Conservation (phyloP, 2,888 invertebrate species). For the Drosophila neotestacea region DNA sequence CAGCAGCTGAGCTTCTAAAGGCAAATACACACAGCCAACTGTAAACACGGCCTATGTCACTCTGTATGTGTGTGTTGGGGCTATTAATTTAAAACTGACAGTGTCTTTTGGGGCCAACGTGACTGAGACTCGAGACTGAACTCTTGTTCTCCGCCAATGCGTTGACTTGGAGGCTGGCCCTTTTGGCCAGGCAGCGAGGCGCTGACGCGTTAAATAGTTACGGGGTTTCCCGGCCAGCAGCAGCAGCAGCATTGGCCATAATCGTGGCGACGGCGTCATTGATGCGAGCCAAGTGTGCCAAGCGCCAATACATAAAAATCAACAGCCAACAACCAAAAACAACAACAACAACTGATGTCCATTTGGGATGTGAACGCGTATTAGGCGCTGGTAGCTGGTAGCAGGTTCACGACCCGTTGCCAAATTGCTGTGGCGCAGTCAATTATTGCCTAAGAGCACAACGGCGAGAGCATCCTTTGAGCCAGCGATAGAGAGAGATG, state of each 20-base stretch:
- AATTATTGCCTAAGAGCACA: conserved; percentile 51
- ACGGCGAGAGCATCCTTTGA: conserved; percentile 20
- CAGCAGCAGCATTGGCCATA: conserved; percentile 45
- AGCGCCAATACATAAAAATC: conserved; percentile 72
- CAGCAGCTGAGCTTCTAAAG: conserved; percentile 23
- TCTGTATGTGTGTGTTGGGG: conserved; percentile 45
- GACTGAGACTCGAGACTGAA: conserved; percentile 40
- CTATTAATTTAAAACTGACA: conserved; percentile 78
- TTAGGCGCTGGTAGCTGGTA: conserved; percentile 35
- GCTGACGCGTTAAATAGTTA: conserved; percentile 79
- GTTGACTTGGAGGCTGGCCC: conserved; percentile 54
- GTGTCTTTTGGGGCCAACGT: conserved; percentile 68
- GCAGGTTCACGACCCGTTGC: conserved; percentile 72
- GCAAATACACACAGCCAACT: conserved; percentile 24
- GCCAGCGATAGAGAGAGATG: conserved; percentile 6
- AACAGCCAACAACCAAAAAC: conserved; percentile 50
- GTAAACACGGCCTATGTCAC: conserved; percentile 35
- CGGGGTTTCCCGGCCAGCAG: conserved; percentile 65
- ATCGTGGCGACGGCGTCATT: conserved; percentile 47
- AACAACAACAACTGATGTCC: conserved; percentile 44
- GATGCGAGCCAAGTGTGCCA: conserved; percentile 68
- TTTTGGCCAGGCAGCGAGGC: conserved; percentile 72
- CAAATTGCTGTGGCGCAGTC: conserved; percentile 59
- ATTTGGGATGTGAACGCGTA: conserved; percentile 60
- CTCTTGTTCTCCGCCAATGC: conserved; percentile 27